Evolutionary conservation across 2,888 invertebrate genomes (phyloP).

Genomic region (Gnatocerus cornutus): DNA sequence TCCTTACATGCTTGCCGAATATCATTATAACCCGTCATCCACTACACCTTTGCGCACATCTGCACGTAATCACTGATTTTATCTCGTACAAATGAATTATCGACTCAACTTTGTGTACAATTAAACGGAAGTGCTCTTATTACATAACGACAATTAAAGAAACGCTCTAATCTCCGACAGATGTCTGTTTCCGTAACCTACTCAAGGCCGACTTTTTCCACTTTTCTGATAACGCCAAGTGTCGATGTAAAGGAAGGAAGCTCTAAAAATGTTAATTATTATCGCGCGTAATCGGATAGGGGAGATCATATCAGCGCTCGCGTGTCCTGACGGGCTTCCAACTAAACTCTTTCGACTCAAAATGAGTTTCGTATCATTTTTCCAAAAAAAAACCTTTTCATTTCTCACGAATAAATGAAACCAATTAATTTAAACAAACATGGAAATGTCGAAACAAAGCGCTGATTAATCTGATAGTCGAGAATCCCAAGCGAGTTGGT

Average conservation of each 20-base stretch:
- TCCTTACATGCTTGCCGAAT: too few species aligned
- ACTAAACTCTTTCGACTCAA: constrained; percentile 18
- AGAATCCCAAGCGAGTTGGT: constrained; percentile 26
- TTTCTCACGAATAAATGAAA: constrained; percentile 27
- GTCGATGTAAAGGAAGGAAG: constrained; percentile 39
- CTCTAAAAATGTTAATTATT: constrained; percentile 50
- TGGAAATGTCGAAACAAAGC: constrained; percentile 32
- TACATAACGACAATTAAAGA: constrained; percentile 1
- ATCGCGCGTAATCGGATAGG: constrained; percentile 49
- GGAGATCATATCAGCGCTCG: constrained; percentile 50
- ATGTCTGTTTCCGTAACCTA: too few species aligned
- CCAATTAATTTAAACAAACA: constrained; percentile 35
- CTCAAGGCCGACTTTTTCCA: too few species aligned
- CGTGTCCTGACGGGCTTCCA: constrained; percentile 46
- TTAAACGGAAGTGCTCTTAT: constrained; percentile 36
- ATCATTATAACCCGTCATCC: constrained; percentile 16
- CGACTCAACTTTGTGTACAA: constrained; percentile 22
- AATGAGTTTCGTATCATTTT: constrained; percentile 27
- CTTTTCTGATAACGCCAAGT: neutral
- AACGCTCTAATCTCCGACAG: too few species aligned
- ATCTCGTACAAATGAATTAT: constrained; percentile 40
- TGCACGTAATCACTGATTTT: constrained; percentile 42
- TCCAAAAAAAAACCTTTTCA: constrained; percentile 8
- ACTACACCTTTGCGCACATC: constrained; percentile 41
- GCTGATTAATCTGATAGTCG: constrained; percentile 44